These are phyloP conservation scores for Hemaris fuciformis DNA, from an alignment of 2,888 invertebrate species.

Conservation along the genomic window DNA sequence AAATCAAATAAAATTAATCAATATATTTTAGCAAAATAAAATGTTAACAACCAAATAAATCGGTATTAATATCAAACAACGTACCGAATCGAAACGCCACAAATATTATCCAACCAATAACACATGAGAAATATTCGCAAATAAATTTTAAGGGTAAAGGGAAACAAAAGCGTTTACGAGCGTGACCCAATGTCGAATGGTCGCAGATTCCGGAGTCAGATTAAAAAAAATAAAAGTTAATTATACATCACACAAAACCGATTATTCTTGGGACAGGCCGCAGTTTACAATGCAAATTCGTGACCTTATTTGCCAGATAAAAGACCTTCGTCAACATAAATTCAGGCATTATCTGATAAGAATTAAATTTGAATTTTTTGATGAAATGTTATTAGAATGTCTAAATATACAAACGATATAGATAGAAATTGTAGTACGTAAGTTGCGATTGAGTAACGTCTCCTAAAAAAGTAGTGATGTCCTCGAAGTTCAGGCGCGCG, in stretches of 20 bases:
- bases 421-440: no score
- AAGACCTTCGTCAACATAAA: neutral
- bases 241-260: neutral
- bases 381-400: no score
- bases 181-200: neutral
- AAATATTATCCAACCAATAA: neutral
- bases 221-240: conserved; percentile 4
- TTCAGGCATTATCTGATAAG: no score
- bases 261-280: neutral
- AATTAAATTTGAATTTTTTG: no score
- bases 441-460: no score
- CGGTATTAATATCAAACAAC: no score
- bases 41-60: neutral
- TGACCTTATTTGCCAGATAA: neutral
- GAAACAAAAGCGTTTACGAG: neutral
- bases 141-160: neutral
- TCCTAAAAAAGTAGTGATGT: no score
- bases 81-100: neutral
- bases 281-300: neutral
- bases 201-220: neutral
- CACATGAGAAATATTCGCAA: neutral
- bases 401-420: no score
- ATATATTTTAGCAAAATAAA: neutral
- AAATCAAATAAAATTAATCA: neutral
- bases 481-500: no score